These are phyloP conservation scores for Drosophila atroscutellata DNA, from an alignment of 2,888 invertebrate genomes.

Conservation along the genomic window DNA sequence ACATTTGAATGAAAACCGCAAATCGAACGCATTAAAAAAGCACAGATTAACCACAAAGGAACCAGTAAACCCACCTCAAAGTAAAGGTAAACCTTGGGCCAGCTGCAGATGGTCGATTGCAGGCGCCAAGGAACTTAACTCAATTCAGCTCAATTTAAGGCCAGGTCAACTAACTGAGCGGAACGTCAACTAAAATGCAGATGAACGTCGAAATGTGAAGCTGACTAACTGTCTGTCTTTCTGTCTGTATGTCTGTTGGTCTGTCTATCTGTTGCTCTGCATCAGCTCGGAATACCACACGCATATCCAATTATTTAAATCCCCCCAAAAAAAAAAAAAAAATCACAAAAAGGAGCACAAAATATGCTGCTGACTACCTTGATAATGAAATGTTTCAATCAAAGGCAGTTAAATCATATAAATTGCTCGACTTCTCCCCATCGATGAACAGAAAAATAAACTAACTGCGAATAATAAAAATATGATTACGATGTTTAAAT, in stretches of 20 bases:
- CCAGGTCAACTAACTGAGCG: constrained; percentile 7
- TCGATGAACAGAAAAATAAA: constrained; percentile 23
- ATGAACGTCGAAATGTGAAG: constrained; percentile 40
- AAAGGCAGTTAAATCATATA: constrained; percentile 76
- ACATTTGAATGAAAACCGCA: constrained; percentile 8
- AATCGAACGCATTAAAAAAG: not conserved
- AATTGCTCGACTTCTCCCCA: constrained; percentile 53
- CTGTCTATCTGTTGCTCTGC: constrained; percentile 32
- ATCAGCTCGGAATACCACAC: constrained; percentile 68
- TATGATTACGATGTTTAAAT: constrained; percentile 82
- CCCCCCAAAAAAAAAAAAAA: constrained; percentile 33
- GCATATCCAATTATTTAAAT: constrained; percentile 83
- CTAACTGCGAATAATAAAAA: constrained; percentile 80
- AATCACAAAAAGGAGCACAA: not conserved
- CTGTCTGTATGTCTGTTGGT: constrained; percentile 1
- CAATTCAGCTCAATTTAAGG: constrained; percentile 5
- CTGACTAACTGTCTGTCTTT: constrained; percentile 19
- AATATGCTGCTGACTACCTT: constrained; percentile 37
- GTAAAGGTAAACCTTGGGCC: constrained; percentile 7
- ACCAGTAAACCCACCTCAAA: not conserved
- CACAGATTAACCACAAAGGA: constrained; percentile 4
- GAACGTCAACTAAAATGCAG: constrained; percentile 62
- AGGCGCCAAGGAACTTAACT: constrained; percentile 19
- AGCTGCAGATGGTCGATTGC: constrained; percentile 43
- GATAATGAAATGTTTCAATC: constrained; percentile 81